Base-by-base conservation (phyloP, 1,140 invertebrate species). In the Zaprionus capensis region DNA sequence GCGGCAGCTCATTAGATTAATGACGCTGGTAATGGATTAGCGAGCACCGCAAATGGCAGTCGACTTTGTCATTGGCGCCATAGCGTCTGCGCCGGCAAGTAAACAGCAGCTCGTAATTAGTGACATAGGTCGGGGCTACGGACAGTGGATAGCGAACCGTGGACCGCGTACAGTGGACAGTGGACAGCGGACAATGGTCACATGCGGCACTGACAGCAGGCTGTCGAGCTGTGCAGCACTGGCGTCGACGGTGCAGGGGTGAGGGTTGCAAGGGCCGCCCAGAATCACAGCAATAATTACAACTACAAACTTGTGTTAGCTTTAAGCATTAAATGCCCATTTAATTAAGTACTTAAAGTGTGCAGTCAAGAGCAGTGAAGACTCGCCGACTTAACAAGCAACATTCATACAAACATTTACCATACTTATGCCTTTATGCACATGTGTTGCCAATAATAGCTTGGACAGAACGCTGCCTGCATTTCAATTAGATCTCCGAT, bases 21-120 rank as follows among this genome's bases (percentile, higher is more conserved):
- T 90, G 83, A 87, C 83, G 70, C 67, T 87, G 85, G 85, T 90
- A 90, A 90, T 90, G 85, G 85, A 90, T 90, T 90, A 90, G 81
- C 75, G 78, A 74, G 75, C 76, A 82, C 72, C 81, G 75, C 82
- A 80, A 70, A 49, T 58, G 70, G 69, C 76, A 68, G 58, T 69
- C 65, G 79, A 78, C 80, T 77, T 82, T 86, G 84, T 80, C 70
- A 65, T 55, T 71, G 78, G 68, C 74, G 81, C 78, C 83, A 84
- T 49, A 69, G 51, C 68, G 84, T 80, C 84, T 86, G 73, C 71
- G 80, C 53, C 79, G 64, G 65, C 82, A 79, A 76, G 75, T 73
- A 81, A 83, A 81, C 78, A 81, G 68, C 74, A 81, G 34, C 49
- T 58, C 78, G 81, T 88, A 87, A 87, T 87, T 87, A 87, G 81